Base-by-base conservation (phyloP, 2,888 invertebrate species). In the Monopis laevigella region DNA sequence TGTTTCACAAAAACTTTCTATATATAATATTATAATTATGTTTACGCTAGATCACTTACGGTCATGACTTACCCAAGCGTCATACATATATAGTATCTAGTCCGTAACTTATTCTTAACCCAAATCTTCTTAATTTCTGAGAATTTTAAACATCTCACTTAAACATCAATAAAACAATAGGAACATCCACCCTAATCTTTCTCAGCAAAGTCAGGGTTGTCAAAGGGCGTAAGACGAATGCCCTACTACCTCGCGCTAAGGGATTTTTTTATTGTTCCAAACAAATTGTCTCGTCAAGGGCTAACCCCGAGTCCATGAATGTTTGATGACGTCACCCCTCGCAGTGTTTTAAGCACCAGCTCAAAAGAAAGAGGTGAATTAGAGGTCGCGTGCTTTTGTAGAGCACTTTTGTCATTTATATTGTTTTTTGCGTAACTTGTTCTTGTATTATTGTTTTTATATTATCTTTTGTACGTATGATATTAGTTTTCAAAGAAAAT, bases 201-300 rank as follows among this genome's bases (percentile, higher is more conserved):
- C 53, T 27, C 43, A 49, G 50, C 54, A 16, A n/a, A 16, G n/a
- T 3, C 32, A 35, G 32, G 16, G 34, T 39, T 60, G 62, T 61
- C 62, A 55, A 47, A 66, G 70, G 68, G 72, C 67, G 21, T 66
- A 78, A 80, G 78, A 78, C 70, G 74, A 56, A 78, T 77, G 66
- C 63, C 75, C 71, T 67, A 17, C 56, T 55, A 45, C 65, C 56
- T 11, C 19, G 48, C 61, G 73, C 72, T 74, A 77, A 78, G 75
- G 78, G 77, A 72, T 77, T 77, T 75, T 34, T 78, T 78, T 78
- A 78, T 80, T 78, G 78, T 80, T 71, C 65, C 62, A 62, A 63
- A 54, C 75, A 72, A 78, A 78, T 68, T 74, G 72, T 71, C 61
- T 62, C 57, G 60, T 51, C 55, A 56, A 8, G 12, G 32, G 8